Percentiles rank a stretch among this genome's conserved stretches.
These are phyloP conservation scores for Glaucomys volans DNA, from an alignment of 2,113 vertebrate species.

Conservation along the genomic window DNA sequence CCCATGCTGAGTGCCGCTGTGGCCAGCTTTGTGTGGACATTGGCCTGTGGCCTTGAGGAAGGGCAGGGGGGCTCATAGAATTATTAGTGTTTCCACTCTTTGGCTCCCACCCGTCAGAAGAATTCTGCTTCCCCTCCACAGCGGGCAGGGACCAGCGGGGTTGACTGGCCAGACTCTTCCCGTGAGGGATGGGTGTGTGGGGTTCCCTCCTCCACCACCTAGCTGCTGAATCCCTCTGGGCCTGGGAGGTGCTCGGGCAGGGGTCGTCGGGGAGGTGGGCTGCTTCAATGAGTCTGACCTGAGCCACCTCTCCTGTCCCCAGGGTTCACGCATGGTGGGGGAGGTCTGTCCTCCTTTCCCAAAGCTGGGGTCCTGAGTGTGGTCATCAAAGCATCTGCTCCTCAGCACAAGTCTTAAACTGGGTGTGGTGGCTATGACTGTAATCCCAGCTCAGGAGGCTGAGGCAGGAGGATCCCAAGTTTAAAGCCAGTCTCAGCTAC, in stretches of 20 bases:
- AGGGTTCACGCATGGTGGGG: not conserved
- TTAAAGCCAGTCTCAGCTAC: too few relatives aligned
- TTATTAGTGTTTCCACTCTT: not conserved
- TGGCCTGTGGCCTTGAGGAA: not conserved
- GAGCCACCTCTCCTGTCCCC: not conserved
- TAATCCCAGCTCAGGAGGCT: too few relatives aligned
- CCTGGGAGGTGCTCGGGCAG: not conserved
- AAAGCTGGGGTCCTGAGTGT: not conserved
- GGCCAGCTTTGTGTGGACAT: not conserved
- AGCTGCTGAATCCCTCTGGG: not conserved
- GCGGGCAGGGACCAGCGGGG: fast-evolving
- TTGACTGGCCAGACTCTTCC: not conserved
- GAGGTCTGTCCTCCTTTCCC: not conserved
- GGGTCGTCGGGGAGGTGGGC: not conserved
- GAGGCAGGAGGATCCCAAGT: too few relatives aligned
- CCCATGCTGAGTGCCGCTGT: not conserved
- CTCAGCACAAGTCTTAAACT: not conserved
- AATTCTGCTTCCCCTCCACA: not conserved
- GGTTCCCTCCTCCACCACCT: not conserved
- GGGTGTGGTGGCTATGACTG: too few relatives aligned
- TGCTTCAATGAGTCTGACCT: fast-evolving
- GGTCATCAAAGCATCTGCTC: fast-evolving
- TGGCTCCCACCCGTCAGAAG: not conserved
- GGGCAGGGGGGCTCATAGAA: not conserved
- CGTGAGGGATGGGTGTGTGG: too few relatives aligned